These are phyloP conservation scores for Parthenolecanium corni DNA, from an alignment of 2,888 invertebrate species.

Conservation along the genomic window DNA sequence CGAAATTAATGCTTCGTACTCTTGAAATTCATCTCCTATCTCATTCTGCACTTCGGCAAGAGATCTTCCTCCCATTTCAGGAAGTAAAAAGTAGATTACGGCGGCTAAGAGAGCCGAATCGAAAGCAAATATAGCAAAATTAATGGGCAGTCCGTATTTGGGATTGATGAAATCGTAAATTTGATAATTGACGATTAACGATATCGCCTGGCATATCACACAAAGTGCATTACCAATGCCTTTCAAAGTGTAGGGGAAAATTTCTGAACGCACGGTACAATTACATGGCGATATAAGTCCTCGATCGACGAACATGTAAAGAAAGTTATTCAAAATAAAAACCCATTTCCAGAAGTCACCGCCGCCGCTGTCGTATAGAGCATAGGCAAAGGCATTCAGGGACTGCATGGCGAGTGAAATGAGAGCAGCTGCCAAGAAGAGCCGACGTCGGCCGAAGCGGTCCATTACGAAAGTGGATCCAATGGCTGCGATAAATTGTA, in stretches of 20 bases:
- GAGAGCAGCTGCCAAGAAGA: not conserved
- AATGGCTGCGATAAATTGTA: conserved; percentile 2
- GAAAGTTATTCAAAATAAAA: not conserved
- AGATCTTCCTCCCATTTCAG: not conserved
- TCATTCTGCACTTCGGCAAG: conserved; percentile 5
- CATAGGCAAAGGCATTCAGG: conserved; percentile 6
- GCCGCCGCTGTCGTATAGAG: too few relatives aligned
- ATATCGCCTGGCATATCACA: not conserved
- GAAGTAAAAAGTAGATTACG: not conserved
- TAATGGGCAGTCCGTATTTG: not conserved
- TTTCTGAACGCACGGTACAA: conserved; percentile 1
- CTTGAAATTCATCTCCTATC: not conserved
- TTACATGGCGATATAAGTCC: conserved; percentile 6
- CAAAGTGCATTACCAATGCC: not conserved
- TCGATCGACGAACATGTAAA: not conserved
- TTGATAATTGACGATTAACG: not conserved
- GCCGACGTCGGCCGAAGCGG: not conserved
- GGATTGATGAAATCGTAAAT: not conserved
- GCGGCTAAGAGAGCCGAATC: not conserved
- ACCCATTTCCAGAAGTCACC: not conserved
- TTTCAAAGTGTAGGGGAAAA: conserved; percentile 4
- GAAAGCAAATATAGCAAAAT: not conserved
- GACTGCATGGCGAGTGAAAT: conserved; percentile 5
- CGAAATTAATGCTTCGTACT: too few relatives aligned
- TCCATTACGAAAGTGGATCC: conserved; percentile 10